phyloP scores from a whole-genome alignment of 2,113 vertebrate genomes.

The Nothobranchius furzeri region DNA sequence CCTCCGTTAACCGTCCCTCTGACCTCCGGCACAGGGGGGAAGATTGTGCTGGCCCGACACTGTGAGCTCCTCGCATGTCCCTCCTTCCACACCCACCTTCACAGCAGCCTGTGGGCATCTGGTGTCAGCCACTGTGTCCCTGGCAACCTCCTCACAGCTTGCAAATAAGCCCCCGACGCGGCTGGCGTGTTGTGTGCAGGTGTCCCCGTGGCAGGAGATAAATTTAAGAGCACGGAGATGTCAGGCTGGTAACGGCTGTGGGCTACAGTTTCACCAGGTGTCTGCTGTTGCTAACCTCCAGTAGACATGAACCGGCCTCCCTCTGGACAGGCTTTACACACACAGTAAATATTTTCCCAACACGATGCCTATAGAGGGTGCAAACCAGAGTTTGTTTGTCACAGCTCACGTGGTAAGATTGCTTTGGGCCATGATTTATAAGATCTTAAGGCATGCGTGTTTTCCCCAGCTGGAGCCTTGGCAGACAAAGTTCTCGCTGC shows the following conservation, averaged over 20 bases:
- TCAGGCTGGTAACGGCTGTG: slow-evolving; percentile 89
- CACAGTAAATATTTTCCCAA: slow-evolving; percentile 73
- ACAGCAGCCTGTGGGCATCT: slow-evolving; percentile 49
- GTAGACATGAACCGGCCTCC: slow-evolving; percentile 65
- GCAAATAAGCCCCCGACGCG: slow-evolving; percentile 82
- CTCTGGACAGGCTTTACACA: slow-evolving; percentile 58
- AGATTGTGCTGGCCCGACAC: slow-evolving; percentile 55
- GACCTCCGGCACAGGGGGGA: slow-evolving; percentile 64
- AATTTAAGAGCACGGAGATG: slow-evolving; percentile 88
- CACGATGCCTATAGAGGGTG: slow-evolving; percentile 39
- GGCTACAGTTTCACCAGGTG: slow-evolving; percentile 92
- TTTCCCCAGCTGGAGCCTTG: slow-evolving; percentile 63
- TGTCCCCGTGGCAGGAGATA: slow-evolving; percentile 85
- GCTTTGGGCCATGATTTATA: slow-evolving; percentile 58
- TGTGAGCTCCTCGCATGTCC: slow-evolving; percentile 30
- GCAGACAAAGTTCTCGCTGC: slow-evolving; percentile 3
- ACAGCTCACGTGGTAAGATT: slow-evolving; percentile 39
- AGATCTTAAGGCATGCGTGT: slow-evolving; percentile 40
- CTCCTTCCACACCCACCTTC: slow-evolving; percentile 31
- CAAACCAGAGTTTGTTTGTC: slow-evolving; percentile 55
- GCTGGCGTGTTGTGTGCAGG: slow-evolving; percentile 85
- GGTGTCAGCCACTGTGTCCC: slow-evolving; percentile 75
- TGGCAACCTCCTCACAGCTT: slow-evolving; percentile 76
- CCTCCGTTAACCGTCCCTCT: slow-evolving; percentile 58
- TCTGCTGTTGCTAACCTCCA: slow-evolving; percentile 83